Evolutionary conservation across 2,113 vertebrate species (phyloP), one percentile per base, ranked within the genome.

Genomic region (Aspiorhynchus laticeps): DNA sequence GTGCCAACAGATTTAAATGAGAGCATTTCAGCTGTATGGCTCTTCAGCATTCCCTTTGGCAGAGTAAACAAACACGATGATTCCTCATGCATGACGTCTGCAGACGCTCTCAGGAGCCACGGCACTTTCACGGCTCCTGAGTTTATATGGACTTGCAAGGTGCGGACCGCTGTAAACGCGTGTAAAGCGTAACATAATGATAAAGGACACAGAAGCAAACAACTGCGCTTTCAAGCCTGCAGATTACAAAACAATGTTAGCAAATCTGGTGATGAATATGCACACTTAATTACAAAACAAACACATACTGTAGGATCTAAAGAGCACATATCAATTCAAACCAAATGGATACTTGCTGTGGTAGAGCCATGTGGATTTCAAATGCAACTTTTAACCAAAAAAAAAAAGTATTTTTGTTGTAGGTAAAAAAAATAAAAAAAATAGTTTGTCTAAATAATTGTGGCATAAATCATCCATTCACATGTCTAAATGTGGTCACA

Each of bases 1-100:
- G 43, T 83, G 81, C 81, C 61, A 83, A 71, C 43, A 83, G 81
- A 83, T 83, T 83, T 83, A 71, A 83, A 83, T 83, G 63, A 71
- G 63, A 51, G 63, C 65, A 51, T 83, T 83, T 83, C 41, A 71
- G 81, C 81, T 71, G 41, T 36, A 69, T 1, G n/a, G 63, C 28
- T 53, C 28, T 71, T 69, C 63, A 71, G 43, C 63, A 83, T 83
- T 83, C 81, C 61, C 63, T 83, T 83, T 83, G 21, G 43, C 81
- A 33, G 31, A 83, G 61, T 51, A 83, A 83, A 83, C 63, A 83
- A 83, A 83, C 43, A 83, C 5, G 63, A 71, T 71, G 80, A 69
- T 83, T 83, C 43, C 41, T 83, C 26, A 53, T 7, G 43, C 41
- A 71, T 83, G 63, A 83, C 43, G 63, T 71, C 63, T 71, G 63